A percentile compares a stretch with the other conserved stretches of the same genome.
phyloP scores from a whole-genome alignment of 2,797 vertebrate species.

The Miichthys miiuy region DNA sequence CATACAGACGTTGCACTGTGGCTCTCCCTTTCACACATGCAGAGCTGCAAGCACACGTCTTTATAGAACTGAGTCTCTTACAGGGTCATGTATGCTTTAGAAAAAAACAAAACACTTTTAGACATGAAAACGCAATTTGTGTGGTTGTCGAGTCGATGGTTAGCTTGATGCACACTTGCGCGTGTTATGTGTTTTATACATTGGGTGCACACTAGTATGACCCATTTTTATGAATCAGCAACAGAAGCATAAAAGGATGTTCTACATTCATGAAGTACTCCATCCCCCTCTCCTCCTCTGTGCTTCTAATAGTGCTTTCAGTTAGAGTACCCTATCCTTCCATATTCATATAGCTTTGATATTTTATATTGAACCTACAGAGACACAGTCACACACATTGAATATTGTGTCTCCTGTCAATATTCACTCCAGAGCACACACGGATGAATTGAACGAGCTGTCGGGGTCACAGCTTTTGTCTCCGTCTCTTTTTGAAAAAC shows the following conservation, averaged over 20 bases:
- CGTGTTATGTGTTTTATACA: slow-evolving; percentile 26
- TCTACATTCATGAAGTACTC: slow-evolving; percentile 48
- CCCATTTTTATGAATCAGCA: slow-evolving; percentile 71
- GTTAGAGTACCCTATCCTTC: slow-evolving; percentile 5
- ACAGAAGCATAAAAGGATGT: slow-evolving; percentile 45
- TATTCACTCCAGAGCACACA: slow-evolving; percentile 7
- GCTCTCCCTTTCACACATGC: slow-evolving; percentile 11
- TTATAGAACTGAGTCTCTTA: slow-evolving; percentile 15
- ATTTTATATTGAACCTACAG: slow-evolving; percentile 10
- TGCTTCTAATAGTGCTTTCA: slow-evolving; percentile 25
- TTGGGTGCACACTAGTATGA: slow-evolving; percentile 45
- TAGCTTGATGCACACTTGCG: not conserved
- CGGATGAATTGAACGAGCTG: slow-evolving; percentile 1
- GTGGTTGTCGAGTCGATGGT: not conserved
- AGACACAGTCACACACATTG: slow-evolving; percentile 4
- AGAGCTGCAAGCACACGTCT: slow-evolving; percentile 3
- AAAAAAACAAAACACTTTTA: slow-evolving; percentile 27
- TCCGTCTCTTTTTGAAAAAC: slow-evolving; percentile 11
- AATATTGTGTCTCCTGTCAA: slow-evolving; percentile 3
- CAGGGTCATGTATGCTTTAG: not conserved
- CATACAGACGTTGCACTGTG: slow-evolving; percentile 22
- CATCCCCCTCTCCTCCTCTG: not conserved
- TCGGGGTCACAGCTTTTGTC: slow-evolving; percentile 13
- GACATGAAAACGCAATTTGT: slow-evolving; percentile 43
- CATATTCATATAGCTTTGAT: slow-evolving; percentile 7